Percentiles rank a stretch among this genome's conserved stretches.
Evolutionary conservation across 2,888 invertebrate species (phyloP).

Genomic region (Acanthosoma haemorrhoidale): DNA sequence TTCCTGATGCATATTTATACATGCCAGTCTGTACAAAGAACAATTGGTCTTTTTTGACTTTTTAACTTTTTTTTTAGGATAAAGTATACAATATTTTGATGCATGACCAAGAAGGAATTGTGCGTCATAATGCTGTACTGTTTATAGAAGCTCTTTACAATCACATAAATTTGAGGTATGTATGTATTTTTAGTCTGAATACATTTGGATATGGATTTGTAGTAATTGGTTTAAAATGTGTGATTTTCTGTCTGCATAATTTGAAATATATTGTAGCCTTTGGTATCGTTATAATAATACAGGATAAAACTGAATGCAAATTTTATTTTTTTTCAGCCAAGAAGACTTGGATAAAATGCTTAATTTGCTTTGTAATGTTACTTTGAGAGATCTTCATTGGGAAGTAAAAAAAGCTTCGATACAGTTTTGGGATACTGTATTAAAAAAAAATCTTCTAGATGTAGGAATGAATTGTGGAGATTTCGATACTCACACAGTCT

Average conservation of each 20-base stretch:
- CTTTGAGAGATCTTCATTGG: conserved; percentile 64
- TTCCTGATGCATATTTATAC: no score
- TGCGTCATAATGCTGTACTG: conserved; percentile 65
- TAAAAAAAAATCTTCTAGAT: conserved; percentile 58
- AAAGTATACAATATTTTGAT: conserved; percentile 55
- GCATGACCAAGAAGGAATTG: conserved; percentile 69
- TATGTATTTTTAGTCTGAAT: background rate
- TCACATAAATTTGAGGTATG: conserved; percentile 47
- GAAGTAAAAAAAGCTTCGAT: conserved; percentile 70
- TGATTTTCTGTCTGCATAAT: no score
- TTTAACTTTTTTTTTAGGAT: conserved; percentile 46
- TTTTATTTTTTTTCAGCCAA: conserved; percentile 1
- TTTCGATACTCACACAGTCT: conserved; percentile 74
- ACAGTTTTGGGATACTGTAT: conserved; percentile 65
- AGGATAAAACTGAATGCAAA: background rate
- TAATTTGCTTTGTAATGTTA: conserved; percentile 32
- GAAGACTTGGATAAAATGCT: background rate
- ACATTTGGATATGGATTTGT: background rate
- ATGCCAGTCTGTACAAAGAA: no score
- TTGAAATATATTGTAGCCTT: no score
- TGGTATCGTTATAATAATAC: background rate
- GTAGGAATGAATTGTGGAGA: conserved; percentile 73
- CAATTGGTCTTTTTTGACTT: no score
- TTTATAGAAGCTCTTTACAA: conserved; percentile 62
- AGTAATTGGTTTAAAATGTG: no score